phyloP scores from a whole-genome alignment of 2,888 invertebrate species.

The Marronus borbonicus region DNA sequence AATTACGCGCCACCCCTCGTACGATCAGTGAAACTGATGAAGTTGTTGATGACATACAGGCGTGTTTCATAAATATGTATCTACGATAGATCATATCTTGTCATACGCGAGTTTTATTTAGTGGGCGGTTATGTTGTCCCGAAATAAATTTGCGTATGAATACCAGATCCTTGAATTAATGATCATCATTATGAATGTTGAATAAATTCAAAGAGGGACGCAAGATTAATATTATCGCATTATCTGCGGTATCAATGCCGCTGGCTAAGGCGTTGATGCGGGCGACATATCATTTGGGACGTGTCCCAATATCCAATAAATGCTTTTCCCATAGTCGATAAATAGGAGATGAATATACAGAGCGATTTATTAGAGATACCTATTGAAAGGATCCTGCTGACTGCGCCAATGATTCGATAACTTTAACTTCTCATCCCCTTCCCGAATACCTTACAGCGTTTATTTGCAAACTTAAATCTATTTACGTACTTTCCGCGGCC shows the following conservation, averaged over 20 bases:
- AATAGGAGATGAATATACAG: too few relatives aligned
- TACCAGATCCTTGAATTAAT: conserved; percentile 15
- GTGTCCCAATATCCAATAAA: too few relatives aligned
- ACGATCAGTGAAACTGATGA: conserved; percentile 5
- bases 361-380: too few relatives aligned
- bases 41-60: conserved; percentile 32
- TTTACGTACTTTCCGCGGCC: too few relatives aligned
- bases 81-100: conserved; percentile 30
- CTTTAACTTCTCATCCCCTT: too few relatives aligned
- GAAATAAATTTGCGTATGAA: conserved; percentile 40
- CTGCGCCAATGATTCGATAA: too few relatives aligned
- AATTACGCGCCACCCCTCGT: not conserved
- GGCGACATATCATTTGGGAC: conserved; percentile 3
- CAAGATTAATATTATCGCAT: conserved; percentile 37
- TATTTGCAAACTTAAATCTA: too few relatives aligned
- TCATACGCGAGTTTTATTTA: conserved; percentile 32
- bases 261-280: conserved; percentile 2
- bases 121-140: not conserved
- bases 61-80: conserved; percentile 40
- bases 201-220: conserved; percentile 17
- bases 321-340: too few relatives aligned
- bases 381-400: too few relatives aligned
- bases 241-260: not conserved
- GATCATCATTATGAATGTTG: conserved; percentile 35
- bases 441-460: too few relatives aligned